Base-by-base conservation (phyloP, 1,140 invertebrate genomes). In the Dufourea novaeangliae region DNA sequence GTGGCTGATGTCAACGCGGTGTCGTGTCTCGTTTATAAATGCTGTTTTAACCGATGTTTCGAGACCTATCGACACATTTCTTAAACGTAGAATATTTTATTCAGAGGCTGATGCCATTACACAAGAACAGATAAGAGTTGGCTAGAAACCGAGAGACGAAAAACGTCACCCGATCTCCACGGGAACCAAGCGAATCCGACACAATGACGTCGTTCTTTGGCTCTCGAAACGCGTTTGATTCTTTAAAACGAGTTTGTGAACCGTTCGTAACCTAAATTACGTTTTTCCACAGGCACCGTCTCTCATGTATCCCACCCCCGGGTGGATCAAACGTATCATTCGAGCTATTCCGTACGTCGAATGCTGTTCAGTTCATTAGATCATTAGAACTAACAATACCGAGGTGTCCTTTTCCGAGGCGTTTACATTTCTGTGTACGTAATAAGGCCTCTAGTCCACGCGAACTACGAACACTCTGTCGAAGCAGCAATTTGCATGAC, bases 351-450 rank as follows among this genome's bases (percentile, higher is more conserved):
- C 41, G 20, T 7, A 20, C 27, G n/a, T 34, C 41, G 10, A 39
- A 8, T 20, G 25, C 46, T 41, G 41, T 27, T 59, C 34, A 8
- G 57, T 78, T 73, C 61, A 66, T 73, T 66, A 41, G 46, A 69
- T 68, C 71, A 84, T 84, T 84, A 83, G 56, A n/a, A 76, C 62
- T 83, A 83, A 84, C 83, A 84, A 84, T 84, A 57, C 77, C 25
- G 22, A 59, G n/a, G 70, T 20, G 62, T 62, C 52, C 70, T 74
- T n/a, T 79, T 78, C 70, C 52, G 64, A 20, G 52, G 44, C 69
- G 50, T 73, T 70, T 70, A 56, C 66, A 29, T 75, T 80, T 59
- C 46, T 69, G 54, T 69, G 54, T 77, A 50, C 59, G 72, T 56
- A 83, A 80, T 84, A 64, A n/a, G n/a, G 80, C 63, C 50, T 72